Percentiles rank a stretch among this genome's conserved stretches.
These are phyloP conservation scores for Diaphora mendica DNA, from an alignment of 2,888 invertebrate species.

Conservation along the genomic window DNA sequence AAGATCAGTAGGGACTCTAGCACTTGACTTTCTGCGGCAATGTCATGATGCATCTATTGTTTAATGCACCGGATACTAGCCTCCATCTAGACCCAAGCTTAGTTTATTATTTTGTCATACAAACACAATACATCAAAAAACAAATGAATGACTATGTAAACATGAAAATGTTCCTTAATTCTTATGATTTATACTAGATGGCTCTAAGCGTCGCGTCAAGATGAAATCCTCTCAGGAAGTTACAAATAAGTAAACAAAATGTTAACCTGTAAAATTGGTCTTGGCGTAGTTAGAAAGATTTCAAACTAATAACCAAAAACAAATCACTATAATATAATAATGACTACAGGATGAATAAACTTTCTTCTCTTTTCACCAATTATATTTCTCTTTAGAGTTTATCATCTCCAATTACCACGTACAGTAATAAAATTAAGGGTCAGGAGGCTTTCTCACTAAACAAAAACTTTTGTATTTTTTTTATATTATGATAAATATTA, in stretches of 20 bases:
- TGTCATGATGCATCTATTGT: too few relatives aligned
- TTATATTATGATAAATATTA: too few relatives aligned
- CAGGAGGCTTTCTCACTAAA: too few relatives aligned
- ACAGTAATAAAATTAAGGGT: neutral
- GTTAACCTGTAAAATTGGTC: neutral
- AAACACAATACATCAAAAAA: neutral
- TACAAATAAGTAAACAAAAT: neutral
- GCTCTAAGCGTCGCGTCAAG: neutral
- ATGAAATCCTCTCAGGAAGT: neutral
- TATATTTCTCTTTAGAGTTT: too few relatives aligned
- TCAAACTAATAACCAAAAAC: neutral
- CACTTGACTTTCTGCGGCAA: too few relatives aligned
- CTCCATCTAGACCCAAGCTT: too few relatives aligned
- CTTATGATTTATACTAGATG: neutral
- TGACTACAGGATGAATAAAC: neutral
- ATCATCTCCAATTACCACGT: too few relatives aligned
- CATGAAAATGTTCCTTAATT: neutral
- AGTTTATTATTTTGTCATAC: too few relatives aligned
- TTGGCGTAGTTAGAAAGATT: neutral
- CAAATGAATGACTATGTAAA: neutral
- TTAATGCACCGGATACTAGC: too few relatives aligned
- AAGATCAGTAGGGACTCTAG: too few relatives aligned
- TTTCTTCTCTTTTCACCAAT: too few relatives aligned
- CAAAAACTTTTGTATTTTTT: too few relatives aligned
- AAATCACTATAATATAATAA: neutral